phyloP scores from a whole-genome alignment of 2,888 invertebrate genomes.

The Oscheius sp. region DNA sequence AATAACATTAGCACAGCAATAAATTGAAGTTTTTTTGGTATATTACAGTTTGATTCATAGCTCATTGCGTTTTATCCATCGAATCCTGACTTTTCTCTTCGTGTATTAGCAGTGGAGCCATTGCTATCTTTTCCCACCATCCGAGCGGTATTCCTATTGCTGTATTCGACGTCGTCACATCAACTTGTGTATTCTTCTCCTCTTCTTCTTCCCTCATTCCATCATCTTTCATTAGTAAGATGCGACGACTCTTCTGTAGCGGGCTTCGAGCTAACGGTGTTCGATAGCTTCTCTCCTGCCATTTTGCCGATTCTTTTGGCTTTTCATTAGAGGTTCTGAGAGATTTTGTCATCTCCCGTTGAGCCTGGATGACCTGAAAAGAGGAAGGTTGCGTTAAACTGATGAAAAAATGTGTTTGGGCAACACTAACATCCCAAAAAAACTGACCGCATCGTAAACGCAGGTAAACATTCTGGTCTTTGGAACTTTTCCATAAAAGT shows the following conservation, averaged over 20 bases:
- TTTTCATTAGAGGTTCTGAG: too few species aligned
- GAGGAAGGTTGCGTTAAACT: too few species aligned
- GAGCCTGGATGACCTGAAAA: constrained; percentile 4
- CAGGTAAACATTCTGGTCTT: constrained; percentile 53
- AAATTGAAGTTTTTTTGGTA: background rate
- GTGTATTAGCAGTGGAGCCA: background rate
- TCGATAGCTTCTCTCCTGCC: background rate
- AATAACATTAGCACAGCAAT: too few species aligned
- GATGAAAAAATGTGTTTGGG: too few species aligned
- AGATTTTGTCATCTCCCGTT: background rate
- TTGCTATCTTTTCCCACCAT: background rate
- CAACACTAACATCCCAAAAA: too few species aligned
- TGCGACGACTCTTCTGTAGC: background rate
- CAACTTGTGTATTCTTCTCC: background rate
- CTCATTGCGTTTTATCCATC: constrained; percentile 21
- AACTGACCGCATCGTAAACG: constrained; percentile 55
- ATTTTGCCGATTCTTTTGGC: background rate
- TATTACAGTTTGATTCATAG: background rate
- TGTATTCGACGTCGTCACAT: constrained; percentile 3
- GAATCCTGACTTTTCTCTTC: constrained; percentile 12
- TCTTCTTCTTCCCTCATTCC: background rate
- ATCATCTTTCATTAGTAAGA: background rate
- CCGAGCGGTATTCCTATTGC: background rate
- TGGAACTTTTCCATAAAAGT: constrained; percentile 60
- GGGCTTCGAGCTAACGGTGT: too few species aligned